Conservation (phyloP, 2,888 invertebrate species). For the Conus canariensis region DNA sequence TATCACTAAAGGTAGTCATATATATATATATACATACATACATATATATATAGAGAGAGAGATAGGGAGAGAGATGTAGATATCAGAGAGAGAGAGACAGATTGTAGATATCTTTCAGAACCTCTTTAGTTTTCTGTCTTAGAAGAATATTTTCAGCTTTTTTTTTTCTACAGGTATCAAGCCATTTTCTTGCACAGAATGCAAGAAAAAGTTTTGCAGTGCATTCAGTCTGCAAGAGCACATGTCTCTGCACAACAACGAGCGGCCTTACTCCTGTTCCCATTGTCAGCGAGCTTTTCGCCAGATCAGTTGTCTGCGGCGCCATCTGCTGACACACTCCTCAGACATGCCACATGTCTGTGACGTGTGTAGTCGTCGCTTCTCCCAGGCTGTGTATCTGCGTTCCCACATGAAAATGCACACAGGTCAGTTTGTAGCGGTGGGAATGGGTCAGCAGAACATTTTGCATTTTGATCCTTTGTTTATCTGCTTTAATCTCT, state of each 20-base stretch:
- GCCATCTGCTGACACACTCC: conserved; percentile 72
- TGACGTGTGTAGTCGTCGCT: conserved; percentile 65
- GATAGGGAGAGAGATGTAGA: no score
- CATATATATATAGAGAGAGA: no score
- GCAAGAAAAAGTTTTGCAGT: conserved; percentile 72
- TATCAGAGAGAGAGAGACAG: no score
- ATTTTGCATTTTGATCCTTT: no score
- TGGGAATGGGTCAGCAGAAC: not conserved
- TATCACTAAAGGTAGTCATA: no score
- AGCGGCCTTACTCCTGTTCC: conserved; percentile 67
- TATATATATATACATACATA: no score
- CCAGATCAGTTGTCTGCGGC: conserved; percentile 71
- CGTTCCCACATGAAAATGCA: conserved; percentile 75
- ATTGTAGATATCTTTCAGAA: no score
- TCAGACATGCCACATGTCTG: conserved; percentile 67
- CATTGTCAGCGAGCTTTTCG: conserved; percentile 70
- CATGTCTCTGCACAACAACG: conserved; percentile 67
- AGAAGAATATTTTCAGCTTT: no score
- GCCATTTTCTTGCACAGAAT: conserved; percentile 72
- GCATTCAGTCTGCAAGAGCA: conserved; percentile 75
- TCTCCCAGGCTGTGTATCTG: conserved; percentile 74
- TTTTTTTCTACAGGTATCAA: conserved; percentile 68
- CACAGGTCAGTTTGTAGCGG: conserved; percentile 61
- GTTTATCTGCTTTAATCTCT: no score
- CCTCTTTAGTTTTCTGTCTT: no score